Conservation (phyloP, 2,888 invertebrate genomes). For the Clivina fossor region DNA sequence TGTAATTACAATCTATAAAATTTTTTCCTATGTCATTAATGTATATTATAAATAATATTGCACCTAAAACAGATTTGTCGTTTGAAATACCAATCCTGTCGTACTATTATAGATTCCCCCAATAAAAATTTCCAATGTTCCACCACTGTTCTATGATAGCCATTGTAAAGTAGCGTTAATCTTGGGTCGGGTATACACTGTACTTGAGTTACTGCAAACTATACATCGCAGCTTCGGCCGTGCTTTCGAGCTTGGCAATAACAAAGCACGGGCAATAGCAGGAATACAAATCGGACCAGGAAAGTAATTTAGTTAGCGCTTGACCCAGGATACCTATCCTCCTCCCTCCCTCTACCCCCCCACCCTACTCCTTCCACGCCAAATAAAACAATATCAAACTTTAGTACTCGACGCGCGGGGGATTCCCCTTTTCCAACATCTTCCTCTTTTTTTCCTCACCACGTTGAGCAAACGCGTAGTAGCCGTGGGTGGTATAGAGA, state of each 20-base stretch:
- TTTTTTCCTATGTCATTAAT: too few species aligned
- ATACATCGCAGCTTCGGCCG: constrained; percentile 25
- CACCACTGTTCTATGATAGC: constrained; percentile 3
- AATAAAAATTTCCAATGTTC: neutral
- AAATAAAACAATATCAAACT: constrained; percentile 56
- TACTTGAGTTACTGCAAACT: constrained; percentile 22
- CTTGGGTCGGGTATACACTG: neutral
- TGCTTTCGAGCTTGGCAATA: too few species aligned
- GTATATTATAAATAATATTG: too few species aligned
- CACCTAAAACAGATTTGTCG: neutral
- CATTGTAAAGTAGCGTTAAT: neutral
- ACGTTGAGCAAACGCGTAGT: too few species aligned
- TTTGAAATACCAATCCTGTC: too few species aligned
- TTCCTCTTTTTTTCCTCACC: too few species aligned
- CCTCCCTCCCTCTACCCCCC: too few species aligned
- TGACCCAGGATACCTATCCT: constrained; percentile 53
- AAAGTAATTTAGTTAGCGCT: constrained; percentile 54
- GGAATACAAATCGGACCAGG: constrained; percentile 54
- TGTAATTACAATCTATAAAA: too few species aligned
- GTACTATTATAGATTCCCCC: neutral
- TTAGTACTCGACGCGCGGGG: constrained; percentile 50
- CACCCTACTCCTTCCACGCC: too few species aligned
- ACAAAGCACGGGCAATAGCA: constrained; percentile 50
- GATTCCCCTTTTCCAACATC: constrained; percentile 39
- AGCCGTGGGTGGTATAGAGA: too few species aligned